Evolutionary conservation across 2,113 vertebrate species (phyloP).

Genomic region (Tragelaphus imberbis): DNA sequence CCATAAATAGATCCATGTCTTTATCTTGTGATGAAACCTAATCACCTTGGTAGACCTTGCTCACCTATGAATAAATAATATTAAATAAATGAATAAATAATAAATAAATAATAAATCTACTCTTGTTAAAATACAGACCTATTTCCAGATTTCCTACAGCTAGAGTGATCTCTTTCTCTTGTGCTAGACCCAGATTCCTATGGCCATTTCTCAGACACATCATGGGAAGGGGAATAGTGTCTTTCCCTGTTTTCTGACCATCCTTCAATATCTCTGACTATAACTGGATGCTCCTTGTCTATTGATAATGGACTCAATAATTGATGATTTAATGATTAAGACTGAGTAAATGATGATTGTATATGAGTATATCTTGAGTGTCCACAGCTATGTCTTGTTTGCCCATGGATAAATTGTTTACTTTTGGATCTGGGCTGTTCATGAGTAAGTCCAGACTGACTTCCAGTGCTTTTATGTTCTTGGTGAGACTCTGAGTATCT

Average conservation of each 20-base stretch:
- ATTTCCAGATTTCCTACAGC: background rate
- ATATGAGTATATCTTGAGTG: background rate
- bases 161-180: background rate
- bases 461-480: background rate
- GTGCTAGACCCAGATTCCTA: background rate
- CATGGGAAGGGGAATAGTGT: background rate
- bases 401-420: background rate
- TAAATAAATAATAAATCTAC: too few relatives aligned
- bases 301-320: background rate
- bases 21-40: background rate
- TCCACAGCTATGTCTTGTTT: background rate
- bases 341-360: background rate
- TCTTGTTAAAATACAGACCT: background rate
- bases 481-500: background rate
- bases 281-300: background rate
- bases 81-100: too few relatives aligned
- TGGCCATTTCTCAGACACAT: background rate
- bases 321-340: background rate
- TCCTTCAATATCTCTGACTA: background rate
- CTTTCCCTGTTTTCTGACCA: background rate
- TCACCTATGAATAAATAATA: background rate
- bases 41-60: background rate
- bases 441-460: background rate
- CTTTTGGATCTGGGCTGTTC: background rate
- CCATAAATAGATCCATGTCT: background rate